These are phyloP conservation scores for Nephrotoma appendiculata DNA, from an alignment of 2,888 invertebrate genomes.

Conservation along the genomic window DNA sequence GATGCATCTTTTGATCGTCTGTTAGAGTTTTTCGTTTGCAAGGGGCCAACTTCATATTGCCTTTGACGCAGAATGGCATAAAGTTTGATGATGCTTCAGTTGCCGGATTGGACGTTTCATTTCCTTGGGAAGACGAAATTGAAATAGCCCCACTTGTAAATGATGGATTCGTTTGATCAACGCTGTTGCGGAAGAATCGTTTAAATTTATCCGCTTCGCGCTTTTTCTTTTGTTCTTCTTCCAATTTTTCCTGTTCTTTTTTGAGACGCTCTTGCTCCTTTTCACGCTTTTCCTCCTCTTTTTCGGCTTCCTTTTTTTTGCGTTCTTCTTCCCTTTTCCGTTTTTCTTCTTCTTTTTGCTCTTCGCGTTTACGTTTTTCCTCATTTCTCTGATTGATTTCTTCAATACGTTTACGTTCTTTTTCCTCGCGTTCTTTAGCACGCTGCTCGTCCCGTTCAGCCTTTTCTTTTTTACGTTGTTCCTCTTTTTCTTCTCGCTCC, in stretches of 20 bases:
- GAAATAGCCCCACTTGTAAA: not conserved
- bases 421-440: constrained; percentile 28
- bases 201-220: constrained; percentile 66
- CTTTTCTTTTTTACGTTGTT: constrained; percentile 14
- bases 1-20: constrained; percentile 34
- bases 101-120: constrained; percentile 14
- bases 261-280: constrained; percentile 29
- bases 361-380: constrained; percentile 24
- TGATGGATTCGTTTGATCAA: constrained; percentile 22
- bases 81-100: constrained; percentile 33
- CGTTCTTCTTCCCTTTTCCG: constrained; percentile 33
- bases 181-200: constrained; percentile 59
- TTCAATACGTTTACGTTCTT: constrained; percentile 24
- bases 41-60: constrained; percentile 80
- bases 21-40: constrained; percentile 41
- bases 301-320: constrained; percentile 28
- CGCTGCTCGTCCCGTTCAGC: constrained; percentile 22
- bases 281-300: constrained; percentile 28
- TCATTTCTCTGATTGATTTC: constrained; percentile 25
- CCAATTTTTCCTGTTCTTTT: constrained; percentile 50
- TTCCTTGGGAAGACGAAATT: not conserved
- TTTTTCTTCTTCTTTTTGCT: constrained; percentile 28
- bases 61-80: constrained; percentile 60
- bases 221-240: constrained; percentile 59
- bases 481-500: constrained; percentile 17